A percentile compares a stretch with the other conserved stretches of the same genome.
Evolutionary conservation across 92 coral and sea anemone species (phyloP).

Genomic region (Paragorgia papillata): DNA sequence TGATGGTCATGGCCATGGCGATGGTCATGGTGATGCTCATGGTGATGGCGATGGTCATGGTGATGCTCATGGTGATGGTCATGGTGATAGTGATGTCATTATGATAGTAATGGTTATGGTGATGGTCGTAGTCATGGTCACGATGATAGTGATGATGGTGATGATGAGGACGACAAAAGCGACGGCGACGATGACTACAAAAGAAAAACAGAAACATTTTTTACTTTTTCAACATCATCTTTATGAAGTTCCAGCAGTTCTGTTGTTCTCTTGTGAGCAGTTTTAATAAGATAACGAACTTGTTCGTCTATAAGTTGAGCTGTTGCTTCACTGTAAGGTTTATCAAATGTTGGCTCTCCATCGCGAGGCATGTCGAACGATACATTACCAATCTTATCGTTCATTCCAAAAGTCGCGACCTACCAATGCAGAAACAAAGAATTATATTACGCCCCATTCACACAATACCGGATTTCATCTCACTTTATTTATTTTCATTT

Average conservation of each 20-base stretch:
- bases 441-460: not conserved
- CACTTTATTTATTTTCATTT: too few species aligned
- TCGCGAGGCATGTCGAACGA: slow-evolving; percentile 99
- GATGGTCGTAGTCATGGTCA: not conserved
- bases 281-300: slow-evolving; percentile 92
- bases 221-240: slow-evolving; percentile 83
- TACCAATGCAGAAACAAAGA: slow-evolving; percentile 25
- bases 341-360: slow-evolving; percentile 95
- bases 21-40: not conserved
- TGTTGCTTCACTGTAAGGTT: slow-evolving; percentile 99
- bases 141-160: not conserved
- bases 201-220: not conserved
- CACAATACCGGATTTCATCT: too few species aligned
- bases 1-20: not conserved
- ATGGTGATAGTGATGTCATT: not conserved
- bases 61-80: not conserved
- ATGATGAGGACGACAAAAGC: not conserved
- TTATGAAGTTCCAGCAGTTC: slow-evolving; percentile 73
- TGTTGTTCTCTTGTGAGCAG: slow-evolving; percentile 79
- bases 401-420: slow-evolving; percentile 99
- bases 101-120: not conserved
- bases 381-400: slow-evolving; percentile 87
- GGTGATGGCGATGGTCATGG: not conserved
- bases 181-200: not conserved
- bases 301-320: slow-evolving; percentile 99